Conservation (phyloP, 2,888 invertebrate species). For the Galerucella calmariensis region DNA sequence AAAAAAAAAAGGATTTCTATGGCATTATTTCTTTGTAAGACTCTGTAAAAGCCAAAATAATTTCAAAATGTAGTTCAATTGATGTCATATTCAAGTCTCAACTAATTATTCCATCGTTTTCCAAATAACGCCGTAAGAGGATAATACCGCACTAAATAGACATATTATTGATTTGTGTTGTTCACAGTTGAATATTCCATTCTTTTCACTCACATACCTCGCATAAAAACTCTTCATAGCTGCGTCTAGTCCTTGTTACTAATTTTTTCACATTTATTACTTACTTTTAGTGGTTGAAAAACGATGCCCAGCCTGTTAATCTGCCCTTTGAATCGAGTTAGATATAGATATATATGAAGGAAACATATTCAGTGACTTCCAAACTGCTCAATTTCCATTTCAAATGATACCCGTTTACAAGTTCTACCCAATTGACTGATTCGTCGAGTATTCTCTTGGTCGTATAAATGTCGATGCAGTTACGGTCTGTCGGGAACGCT, state of each 20-base stretch:
- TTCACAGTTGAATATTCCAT: no score
- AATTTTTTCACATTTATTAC: not conserved
- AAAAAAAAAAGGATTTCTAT: no score
- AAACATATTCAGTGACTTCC: conserved; percentile 16
- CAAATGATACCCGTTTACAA: conserved; percentile 23
- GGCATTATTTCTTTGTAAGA: no score
- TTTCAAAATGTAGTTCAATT: no score
- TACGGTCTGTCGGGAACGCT: conserved; percentile 21
- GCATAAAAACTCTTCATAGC: no score
- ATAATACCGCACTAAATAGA: no score
- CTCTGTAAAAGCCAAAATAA: no score
- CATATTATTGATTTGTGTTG: no score
- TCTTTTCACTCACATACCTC: no score
- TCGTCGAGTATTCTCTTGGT: conserved; percentile 8
- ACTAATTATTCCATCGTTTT: no score
- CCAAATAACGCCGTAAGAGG: no score
- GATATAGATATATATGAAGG: not conserved
- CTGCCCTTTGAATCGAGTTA: not conserved
- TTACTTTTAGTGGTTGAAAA: not conserved
- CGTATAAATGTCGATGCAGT: conserved; percentile 19
- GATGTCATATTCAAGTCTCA: no score
- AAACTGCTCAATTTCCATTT: conserved; percentile 22
- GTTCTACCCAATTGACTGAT: conserved; percentile 26
- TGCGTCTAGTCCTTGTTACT: not conserved
- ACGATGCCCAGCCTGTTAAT: not conserved